These are phyloP conservation scores for Neolamprologus devosi DNA, from an alignment of 2,113 vertebrate genomes.

Conservation along the genomic window DNA sequence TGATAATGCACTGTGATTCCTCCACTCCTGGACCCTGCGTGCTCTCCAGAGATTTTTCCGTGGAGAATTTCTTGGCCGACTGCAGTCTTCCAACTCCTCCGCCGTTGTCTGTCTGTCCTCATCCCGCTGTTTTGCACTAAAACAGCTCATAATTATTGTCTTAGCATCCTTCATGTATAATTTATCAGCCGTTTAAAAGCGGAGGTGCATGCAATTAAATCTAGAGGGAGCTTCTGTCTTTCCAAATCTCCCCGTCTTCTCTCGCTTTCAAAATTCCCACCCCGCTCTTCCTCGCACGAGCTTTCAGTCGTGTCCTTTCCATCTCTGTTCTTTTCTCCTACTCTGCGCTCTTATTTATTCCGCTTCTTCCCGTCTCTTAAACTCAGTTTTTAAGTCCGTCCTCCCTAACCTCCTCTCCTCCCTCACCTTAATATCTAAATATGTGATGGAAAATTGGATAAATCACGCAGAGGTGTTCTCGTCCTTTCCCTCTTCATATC, in stretches of 20 bases:
- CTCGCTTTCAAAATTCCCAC: constrained; percentile 7
- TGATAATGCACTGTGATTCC: constrained; percentile 44
- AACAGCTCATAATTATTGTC: constrained; percentile 71
- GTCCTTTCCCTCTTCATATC: constrained; percentile 16
- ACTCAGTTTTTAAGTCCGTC: constrained; percentile 14
- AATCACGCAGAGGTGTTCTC: constrained; percentile 39
- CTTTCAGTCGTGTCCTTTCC: constrained; percentile 11
- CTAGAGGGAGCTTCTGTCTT: constrained; percentile 55
- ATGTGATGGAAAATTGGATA: constrained; percentile 41
- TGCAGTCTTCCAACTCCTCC: constrained; percentile 20
- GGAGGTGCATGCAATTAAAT: constrained; percentile 67
- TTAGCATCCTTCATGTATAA: constrained; percentile 70
- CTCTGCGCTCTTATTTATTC: neutral
- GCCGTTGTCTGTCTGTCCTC: constrained; percentile 39
- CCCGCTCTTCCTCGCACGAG: neutral
- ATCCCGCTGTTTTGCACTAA: constrained; percentile 27
- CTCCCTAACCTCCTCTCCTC: neutral
- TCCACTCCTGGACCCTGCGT: constrained; percentile 6
- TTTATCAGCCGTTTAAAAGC: constrained; percentile 69
- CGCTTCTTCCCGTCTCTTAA: constrained; percentile 17
- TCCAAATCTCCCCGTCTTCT: constrained; percentile 29
- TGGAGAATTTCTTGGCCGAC: constrained; percentile 33
- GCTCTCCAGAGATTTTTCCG: constrained; percentile 35
- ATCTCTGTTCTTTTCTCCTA: neutral
- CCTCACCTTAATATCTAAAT: constrained; percentile 45